These are phyloP conservation scores for Dendrolimus pini DNA, from an alignment of 2,888 invertebrate genomes.

Conservation along the genomic window DNA sequence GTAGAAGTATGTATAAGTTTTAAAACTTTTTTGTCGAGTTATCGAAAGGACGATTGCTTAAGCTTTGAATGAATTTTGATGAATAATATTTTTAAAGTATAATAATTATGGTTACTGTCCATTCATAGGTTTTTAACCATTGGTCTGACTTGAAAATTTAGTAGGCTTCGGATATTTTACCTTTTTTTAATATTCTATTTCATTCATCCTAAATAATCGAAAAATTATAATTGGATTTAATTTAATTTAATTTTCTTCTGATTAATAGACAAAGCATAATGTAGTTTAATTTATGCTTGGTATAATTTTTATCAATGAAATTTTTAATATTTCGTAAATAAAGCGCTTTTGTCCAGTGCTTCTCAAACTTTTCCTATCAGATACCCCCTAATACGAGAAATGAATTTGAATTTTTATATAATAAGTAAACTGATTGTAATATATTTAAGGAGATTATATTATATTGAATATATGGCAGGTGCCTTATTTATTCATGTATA, in stretches of 20 bases:
- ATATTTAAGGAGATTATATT: constrained; percentile 14
- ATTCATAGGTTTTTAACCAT: too few relatives aligned
- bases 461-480: constrained; percentile 40
- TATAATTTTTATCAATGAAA: neutral
- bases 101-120: too few relatives aligned
- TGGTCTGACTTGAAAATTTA: too few relatives aligned
- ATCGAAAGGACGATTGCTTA: neutral
- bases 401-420: neutral
- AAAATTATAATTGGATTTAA: too few relatives aligned
- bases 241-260: too few relatives aligned
- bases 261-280: too few relatives aligned
- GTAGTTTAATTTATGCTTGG: neutral
- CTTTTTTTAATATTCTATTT: too few relatives aligned
- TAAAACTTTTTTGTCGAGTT: neutral
- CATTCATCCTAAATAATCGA: too few relatives aligned
- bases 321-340: neutral
- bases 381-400: neutral
- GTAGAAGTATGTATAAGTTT: neutral
- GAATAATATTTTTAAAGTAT: constrained; percentile 2
- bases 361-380: neutral
- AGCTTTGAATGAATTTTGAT: neutral
- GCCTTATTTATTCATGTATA: constrained; percentile 49
- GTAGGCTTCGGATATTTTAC: too few relatives aligned
- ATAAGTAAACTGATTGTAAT: neutral
- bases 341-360: neutral